Evolutionary conservation across 2,797 vertebrate species (phyloP), one percentile per base, ranked within the genome.

Genomic region (Gymnothorax reevesii): DNA sequence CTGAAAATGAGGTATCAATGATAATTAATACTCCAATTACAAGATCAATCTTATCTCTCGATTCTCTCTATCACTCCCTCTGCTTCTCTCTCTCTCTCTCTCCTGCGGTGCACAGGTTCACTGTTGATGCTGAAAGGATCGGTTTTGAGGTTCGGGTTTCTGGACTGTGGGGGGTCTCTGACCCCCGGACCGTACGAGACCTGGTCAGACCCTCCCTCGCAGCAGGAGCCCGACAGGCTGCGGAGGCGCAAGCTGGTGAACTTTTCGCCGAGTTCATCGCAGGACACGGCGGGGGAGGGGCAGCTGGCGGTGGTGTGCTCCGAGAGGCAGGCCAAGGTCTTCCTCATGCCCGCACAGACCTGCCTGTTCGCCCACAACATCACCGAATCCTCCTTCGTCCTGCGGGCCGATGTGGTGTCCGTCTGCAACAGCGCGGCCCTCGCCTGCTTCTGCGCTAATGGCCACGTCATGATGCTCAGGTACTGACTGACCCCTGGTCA

Each of bases 401-500:
- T 99, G 91, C 95, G 96, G 87, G 98, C 98, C 20, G 96, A 99
- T 55, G 94, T 99, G 90, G 97, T 99, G 89, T 95, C 97, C 86
- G 94, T 98, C 94, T 97, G 94, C 90, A 97, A 97, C 96, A 98
- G 96, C 83, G 96, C 98, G 90, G 97, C 98, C 90, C 94, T 99
- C 95, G 98, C 98, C 83, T 98, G 98, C 93, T 99, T 99, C 95
- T 99, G 98, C 90, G 98, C 98, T 89, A 99, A 99, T 69, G 99
- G 99, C 91, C 98, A 99, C 88, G 95, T 99, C 94, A 98, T 99
- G 97, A 98, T 97, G 77, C 96, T 99, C 94, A 99, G 99, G 99
- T 99, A 92, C 87, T 90, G 64, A 10, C n/a, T 17, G 27, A 52
- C 9, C 57, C 77, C 42, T n/a, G 25, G 9, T 27, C 49, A 55